A percentile compares a stretch with the other conserved stretches of the same genome.
Conservation (phyloP, 2,113 vertebrate genomes). For the Nothocercus nigrocapillus region DNA sequence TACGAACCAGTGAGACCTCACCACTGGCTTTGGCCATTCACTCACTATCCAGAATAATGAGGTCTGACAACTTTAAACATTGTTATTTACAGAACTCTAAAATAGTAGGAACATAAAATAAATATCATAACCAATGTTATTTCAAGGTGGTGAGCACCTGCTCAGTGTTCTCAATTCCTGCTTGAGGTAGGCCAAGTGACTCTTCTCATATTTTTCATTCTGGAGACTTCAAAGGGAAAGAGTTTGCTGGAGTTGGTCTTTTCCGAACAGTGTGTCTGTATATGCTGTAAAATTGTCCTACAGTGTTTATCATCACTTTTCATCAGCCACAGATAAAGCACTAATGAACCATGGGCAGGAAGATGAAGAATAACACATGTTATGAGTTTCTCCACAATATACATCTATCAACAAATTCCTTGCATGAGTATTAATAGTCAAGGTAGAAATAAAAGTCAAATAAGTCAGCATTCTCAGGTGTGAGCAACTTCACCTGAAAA, state of each 20-base stretch:
- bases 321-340: background rate
- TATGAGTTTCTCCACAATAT: background rate
- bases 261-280: background rate
- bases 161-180: background rate
- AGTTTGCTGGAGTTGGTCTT: background rate
- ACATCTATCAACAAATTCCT: background rate
- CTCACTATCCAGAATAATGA: background rate
- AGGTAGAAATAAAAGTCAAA: background rate
- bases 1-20: background rate
- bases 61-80: background rate
- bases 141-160: background rate
- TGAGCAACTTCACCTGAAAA: background rate
- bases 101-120: accelerated
- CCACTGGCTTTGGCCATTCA: background rate
- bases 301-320: background rate
- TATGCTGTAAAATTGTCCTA: background rate
- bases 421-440: background rate
- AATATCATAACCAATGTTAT: background rate
- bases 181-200: background rate
- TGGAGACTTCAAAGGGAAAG: background rate
- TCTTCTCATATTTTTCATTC: background rate
- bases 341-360: background rate
- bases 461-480: background rate
- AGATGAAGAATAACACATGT: background rate
- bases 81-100: background rate